These are phyloP conservation scores for Rhaphigaster nebulosa DNA, from an alignment of 2,888 invertebrate species.

Conservation along the genomic window DNA sequence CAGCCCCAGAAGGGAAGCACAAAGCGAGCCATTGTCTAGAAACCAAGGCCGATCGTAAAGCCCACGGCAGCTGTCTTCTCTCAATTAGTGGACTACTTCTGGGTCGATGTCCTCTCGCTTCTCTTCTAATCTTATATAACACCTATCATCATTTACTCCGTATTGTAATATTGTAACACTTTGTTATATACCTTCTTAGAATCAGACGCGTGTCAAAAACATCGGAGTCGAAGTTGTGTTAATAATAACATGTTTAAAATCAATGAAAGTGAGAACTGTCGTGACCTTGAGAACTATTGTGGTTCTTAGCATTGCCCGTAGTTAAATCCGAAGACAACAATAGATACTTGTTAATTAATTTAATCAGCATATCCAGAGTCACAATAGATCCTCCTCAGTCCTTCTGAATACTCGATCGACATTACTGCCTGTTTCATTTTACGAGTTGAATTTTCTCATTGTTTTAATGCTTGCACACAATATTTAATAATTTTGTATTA, in stretches of 20 bases:
- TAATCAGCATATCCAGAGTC: too few species aligned
- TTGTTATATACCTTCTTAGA: neutral
- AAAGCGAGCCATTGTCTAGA: neutral
- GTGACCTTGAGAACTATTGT: neutral
- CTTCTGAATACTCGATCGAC: too few species aligned
- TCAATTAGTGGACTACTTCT: neutral
- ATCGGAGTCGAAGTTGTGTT: neutral
- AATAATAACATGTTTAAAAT: neutral
- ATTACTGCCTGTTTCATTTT: too few species aligned
- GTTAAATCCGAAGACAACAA: too few species aligned
- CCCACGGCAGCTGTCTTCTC: neutral
- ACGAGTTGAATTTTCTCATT: too few species aligned
- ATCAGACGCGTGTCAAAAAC: neutral
- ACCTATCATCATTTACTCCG: neutral
- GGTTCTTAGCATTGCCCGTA: too few species aligned
- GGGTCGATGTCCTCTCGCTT: neutral
- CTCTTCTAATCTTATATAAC: constrained; percentile 6
- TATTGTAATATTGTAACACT: too few species aligned
- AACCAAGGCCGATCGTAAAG: neutral
- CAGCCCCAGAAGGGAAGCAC: neutral
- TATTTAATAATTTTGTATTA: too few species aligned
- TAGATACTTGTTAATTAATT: too few species aligned
- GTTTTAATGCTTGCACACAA: too few species aligned
- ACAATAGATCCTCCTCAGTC: too few species aligned
- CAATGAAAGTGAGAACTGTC: neutral